phyloP scores from a whole-genome alignment of 2,888 invertebrate genomes.

The Trichopoda pennipes region DNA sequence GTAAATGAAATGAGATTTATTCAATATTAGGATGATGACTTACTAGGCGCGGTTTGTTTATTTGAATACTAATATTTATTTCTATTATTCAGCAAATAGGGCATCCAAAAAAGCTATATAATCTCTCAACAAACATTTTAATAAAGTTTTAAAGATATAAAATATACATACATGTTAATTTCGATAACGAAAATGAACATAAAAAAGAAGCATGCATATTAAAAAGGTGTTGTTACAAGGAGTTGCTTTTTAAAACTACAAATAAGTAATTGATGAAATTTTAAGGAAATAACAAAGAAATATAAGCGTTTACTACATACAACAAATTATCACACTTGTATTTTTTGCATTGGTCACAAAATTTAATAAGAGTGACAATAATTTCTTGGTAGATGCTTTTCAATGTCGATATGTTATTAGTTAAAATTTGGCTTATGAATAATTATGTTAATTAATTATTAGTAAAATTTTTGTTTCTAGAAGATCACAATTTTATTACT shows the following conservation, averaged over 20 bases:
- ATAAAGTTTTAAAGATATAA: neutral
- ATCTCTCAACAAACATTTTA: neutral
- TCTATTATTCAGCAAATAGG: neutral
- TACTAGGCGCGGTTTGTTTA: neutral
- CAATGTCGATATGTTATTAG: slow-evolving; percentile 46
- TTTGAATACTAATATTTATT: neutral
- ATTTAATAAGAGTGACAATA: slow-evolving; percentile 31
- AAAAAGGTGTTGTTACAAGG: slow-evolving; percentile 12
- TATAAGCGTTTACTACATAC: slow-evolving; percentile 42
- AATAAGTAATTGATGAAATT: slow-evolving; percentile 36
- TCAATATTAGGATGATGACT: too few species aligned
- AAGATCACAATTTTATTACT: slow-evolving; percentile 69
- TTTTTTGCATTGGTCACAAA: slow-evolving; percentile 19
- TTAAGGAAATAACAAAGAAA: slow-evolving; percentile 40
- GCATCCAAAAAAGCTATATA: neutral
- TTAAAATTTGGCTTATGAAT: slow-evolving; percentile 69
- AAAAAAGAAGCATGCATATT: slow-evolving; percentile 43
- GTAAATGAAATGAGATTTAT: too few species aligned
- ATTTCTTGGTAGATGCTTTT: slow-evolving; percentile 17
- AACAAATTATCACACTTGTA: slow-evolving; percentile 43
- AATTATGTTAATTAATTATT: slow-evolving; percentile 70
- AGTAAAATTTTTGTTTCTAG: slow-evolving; percentile 61
- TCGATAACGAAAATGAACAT: neutral
- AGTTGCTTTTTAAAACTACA: slow-evolving; percentile 33
- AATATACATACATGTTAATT: neutral